phyloP scores from a whole-genome alignment of 2,113 vertebrate genomes.

The Pangasianodon gigas region DNA sequence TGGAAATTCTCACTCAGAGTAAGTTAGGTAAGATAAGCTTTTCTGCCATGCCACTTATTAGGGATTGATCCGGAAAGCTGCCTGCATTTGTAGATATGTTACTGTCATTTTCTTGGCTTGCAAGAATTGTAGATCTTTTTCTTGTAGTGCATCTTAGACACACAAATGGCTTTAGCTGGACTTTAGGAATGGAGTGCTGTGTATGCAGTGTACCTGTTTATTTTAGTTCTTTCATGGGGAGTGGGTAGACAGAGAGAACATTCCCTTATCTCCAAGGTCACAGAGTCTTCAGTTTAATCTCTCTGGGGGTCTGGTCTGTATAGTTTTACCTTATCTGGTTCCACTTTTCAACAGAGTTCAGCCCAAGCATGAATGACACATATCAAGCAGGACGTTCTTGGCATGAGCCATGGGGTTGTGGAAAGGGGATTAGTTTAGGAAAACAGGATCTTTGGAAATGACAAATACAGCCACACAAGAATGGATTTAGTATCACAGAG shows the following conservation, averaged over 20 bases:
- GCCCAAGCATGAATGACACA: slow-evolving; percentile 49
- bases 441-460: slow-evolving; percentile 16
- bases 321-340: slow-evolving; percentile 42
- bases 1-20: neutral
- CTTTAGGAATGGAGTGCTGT: slow-evolving; percentile 69
- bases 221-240: slow-evolving; percentile 50
- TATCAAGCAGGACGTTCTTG: slow-evolving; percentile 37
- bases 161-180: slow-evolving; percentile 65
- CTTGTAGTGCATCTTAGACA: slow-evolving; percentile 61
- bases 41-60: neutral
- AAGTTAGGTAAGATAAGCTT: neutral
- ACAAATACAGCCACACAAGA: slow-evolving; percentile 32
- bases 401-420: slow-evolving; percentile 51
- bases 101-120: neutral
- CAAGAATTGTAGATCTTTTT: slow-evolving; percentile 22
- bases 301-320: slow-evolving; percentile 8
- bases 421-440: slow-evolving; percentile 39
- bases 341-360: slow-evolving; percentile 54
- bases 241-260: neutral
- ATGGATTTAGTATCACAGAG: slow-evolving; percentile 18
- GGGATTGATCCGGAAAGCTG: neutral
- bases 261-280: slow-evolving; percentile 16
- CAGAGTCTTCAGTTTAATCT: slow-evolving; percentile 31
- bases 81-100: neutral
- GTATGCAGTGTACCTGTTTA: slow-evolving; percentile 63